Evolutionary conservation across 2,113 vertebrate species (phyloP).

Genomic region (Hydropotes inermis): DNA sequence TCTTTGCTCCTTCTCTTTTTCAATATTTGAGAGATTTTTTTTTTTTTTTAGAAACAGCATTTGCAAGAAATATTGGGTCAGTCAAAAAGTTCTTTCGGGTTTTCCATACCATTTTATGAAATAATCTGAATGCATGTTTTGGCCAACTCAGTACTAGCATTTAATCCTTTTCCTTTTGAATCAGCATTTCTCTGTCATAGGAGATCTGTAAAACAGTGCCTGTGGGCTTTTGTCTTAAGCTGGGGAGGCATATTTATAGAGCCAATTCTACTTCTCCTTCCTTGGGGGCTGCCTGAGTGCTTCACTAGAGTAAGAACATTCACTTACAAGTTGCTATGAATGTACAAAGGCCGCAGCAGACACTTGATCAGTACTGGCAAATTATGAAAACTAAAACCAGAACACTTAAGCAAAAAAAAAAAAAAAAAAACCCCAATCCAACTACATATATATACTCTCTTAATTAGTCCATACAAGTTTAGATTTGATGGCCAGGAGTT

Average conservation of each 20-base stretch:
- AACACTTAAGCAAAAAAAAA: background rate
- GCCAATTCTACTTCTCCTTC: background rate
- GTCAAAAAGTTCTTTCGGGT: background rate
- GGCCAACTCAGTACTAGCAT: background rate
- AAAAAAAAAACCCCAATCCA: background rate
- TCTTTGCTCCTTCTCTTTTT: conserved; percentile 20
- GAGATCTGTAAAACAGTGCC: background rate
- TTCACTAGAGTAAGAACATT: background rate
- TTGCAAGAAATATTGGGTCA: background rate
- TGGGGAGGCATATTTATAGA: background rate
- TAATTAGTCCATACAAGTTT: background rate
- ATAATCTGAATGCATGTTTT: background rate
- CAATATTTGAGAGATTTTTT: background rate
- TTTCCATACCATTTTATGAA: background rate
- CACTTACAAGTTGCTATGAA: background rate
- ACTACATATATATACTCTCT: background rate
- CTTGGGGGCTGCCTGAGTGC: background rate
- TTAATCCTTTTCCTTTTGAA: conserved; percentile 13
- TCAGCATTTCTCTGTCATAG: conserved; percentile 17
- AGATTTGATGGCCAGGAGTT: background rate
- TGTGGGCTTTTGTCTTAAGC: background rate
- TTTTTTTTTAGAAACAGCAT: background rate
- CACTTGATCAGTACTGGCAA: background rate
- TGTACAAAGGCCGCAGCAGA: background rate
- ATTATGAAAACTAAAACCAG: background rate